Conservation (phyloP, 2,888 invertebrate genomes). For the Drosophila limbata region DNA sequence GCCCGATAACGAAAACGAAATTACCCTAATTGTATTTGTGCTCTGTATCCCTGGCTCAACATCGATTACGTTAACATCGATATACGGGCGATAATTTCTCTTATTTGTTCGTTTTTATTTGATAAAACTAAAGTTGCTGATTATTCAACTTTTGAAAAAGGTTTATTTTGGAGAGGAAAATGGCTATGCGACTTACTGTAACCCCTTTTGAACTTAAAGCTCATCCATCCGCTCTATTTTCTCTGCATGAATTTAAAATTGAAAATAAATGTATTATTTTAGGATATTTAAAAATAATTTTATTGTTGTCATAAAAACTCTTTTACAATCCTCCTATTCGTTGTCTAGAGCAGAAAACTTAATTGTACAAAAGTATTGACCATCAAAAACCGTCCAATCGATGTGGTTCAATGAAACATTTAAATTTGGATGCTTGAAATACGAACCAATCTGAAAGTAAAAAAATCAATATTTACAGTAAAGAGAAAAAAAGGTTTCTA, state of each 20-base stretch:
- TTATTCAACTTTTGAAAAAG: no score
- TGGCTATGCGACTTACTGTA: no score
- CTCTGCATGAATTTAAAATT: no score
- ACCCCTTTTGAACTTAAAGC: no score
- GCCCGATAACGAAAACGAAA: not conserved
- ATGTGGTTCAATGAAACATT: constrained; percentile 11
- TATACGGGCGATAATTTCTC: constrained; percentile 41
- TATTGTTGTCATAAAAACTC: no score
- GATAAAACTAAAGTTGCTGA: no score
- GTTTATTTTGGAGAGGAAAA: no score
- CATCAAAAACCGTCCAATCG: not conserved
- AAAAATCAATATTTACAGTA: not conserved
- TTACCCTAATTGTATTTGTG: not conserved
- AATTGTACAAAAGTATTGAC: not conserved
- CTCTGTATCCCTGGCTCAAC: constrained; percentile 19
- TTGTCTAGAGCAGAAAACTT: not conserved
- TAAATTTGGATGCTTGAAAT: constrained; percentile 11
- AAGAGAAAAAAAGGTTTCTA: not conserved
- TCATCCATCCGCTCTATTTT: no score
- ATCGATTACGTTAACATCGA: constrained; percentile 10
- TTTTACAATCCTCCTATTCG: no score
- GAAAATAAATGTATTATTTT: no score
- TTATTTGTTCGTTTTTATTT: constrained; percentile 57
- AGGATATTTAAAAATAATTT: no score
- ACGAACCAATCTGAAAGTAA: constrained; percentile 21